Evolutionary conservation across 2,888 invertebrate genomes (phyloP).

Genomic region (Oscheius sp.): DNA sequence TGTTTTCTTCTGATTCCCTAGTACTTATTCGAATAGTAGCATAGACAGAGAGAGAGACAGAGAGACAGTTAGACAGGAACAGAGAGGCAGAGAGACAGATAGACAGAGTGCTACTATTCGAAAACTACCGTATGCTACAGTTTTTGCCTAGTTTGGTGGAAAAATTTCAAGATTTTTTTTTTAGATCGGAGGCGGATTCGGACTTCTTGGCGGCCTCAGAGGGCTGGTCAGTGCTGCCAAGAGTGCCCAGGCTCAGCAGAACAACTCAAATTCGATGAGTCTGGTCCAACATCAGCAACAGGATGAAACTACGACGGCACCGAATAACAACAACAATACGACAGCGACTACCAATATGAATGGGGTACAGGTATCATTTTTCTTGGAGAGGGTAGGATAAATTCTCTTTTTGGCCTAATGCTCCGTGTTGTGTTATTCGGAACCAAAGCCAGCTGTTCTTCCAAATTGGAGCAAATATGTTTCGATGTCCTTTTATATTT

Average conservation of each 20-base stretch:
- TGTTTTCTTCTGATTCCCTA: no score
- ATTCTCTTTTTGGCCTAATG: no score
- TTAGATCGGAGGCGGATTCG: constrained; percentile 58
- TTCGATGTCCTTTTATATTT: no score
- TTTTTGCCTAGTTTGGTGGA: no score
- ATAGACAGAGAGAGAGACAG: neutral
- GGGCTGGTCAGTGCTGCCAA: constrained; percentile 70
- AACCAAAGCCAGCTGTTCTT: no score
- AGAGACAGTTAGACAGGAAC: no score
- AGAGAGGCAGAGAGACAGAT: no score
- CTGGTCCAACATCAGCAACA: constrained; percentile 6
- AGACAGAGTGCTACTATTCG: neutral
- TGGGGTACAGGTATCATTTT: constrained; percentile 21
- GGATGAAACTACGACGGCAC: constrained; percentile 1
- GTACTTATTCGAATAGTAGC: neutral
- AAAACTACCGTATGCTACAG: no score
- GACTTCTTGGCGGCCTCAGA: constrained; percentile 71
- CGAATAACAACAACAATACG: constrained; percentile 18
- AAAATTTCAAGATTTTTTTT: neutral
- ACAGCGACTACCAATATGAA: constrained; percentile 29
- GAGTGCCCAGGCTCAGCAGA: constrained; percentile 52
- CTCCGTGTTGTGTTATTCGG: no score
- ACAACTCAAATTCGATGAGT: neutral
- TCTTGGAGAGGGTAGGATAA: neutral
- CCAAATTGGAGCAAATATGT: no score